Percentiles rank a stretch among this genome's conserved stretches.
Evolutionary conservation across 2,113 vertebrate species (phyloP).

Genomic region (Malurus melanocephalus): DNA sequence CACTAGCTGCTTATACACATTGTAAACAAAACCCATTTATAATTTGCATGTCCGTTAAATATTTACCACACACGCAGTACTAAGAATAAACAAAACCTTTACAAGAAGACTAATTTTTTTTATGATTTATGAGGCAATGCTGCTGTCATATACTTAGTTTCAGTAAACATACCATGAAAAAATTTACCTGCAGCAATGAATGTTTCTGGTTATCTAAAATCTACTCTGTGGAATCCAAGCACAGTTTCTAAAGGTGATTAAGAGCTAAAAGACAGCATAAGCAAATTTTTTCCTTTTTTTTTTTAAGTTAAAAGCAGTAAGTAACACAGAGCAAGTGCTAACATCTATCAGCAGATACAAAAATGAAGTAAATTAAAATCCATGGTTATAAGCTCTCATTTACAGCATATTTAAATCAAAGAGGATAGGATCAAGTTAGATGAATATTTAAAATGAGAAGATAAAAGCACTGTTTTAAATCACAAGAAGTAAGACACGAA

Average conservation of each 20-base stretch:
- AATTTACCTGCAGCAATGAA: background rate
- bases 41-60: background rate
- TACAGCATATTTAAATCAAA: constrained; percentile 24
- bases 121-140: background rate
- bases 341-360: constrained; percentile 4
- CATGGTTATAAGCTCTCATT: background rate
- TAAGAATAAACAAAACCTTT: background rate
- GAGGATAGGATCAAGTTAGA: constrained; percentile 11
- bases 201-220: constrained; percentile 43
- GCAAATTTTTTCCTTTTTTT: background rate
- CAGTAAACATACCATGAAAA: background rate
- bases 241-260: constrained; percentile 2
- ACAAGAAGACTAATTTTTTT: background rate
- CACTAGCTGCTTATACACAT: background rate
- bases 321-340: constrained; percentile 12
- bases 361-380: background rate
- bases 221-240: constrained; percentile 17
- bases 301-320: constrained; percentile 26
- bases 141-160: background rate
- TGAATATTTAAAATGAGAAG: background rate
- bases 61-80: background rate
- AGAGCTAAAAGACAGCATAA: background rate
- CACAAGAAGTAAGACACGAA: background rate
- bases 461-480: constrained; percentile 13
- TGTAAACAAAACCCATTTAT: background rate